These are phyloP conservation scores for Mnemiopsis leidyi DNA, from an alignment of 37 sponge, comb jelly and placozoan species.

Conservation along the genomic window DNA sequence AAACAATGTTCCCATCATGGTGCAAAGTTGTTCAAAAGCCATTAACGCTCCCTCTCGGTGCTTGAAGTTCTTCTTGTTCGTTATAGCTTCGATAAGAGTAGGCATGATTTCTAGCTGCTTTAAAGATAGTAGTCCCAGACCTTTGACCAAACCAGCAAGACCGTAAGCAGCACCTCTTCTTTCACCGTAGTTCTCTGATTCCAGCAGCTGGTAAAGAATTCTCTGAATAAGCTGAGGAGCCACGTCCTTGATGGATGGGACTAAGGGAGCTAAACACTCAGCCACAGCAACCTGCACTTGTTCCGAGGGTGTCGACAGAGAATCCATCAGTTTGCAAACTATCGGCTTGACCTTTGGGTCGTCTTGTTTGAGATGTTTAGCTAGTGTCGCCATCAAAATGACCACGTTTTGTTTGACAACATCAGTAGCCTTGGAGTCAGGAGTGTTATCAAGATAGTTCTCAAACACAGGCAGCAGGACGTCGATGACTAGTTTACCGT, in stretches of 20 bases:
- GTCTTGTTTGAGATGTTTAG: constrained; percentile 84
- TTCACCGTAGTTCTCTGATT: constrained; percentile 80
- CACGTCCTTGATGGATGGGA: constrained; percentile 73
- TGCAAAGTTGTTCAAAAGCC: constrained; percentile 88
- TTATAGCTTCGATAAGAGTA: constrained; percentile 80
- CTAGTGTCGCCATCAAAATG: constrained; percentile 94
- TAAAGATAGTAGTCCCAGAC: constrained; percentile 90
- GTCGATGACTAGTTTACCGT: constrained; percentile 77
- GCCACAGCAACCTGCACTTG: constrained; percentile 93
- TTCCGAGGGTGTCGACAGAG: constrained; percentile 96
- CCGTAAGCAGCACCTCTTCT: constrained; percentile 97
- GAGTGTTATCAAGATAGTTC: constrained; percentile 70
- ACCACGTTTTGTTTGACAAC: constrained; percentile 79
- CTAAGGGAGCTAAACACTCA: constrained; percentile 85
- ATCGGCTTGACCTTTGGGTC: constrained; percentile 89
- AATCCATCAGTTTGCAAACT: constrained; percentile 76
- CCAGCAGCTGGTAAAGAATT: constrained; percentile 86
- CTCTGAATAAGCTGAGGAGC: constrained; percentile 76
- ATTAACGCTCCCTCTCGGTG: constrained; percentile 94
- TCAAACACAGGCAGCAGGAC: constrained; percentile 85
- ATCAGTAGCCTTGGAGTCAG: constrained; percentile 75
- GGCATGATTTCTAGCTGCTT: constrained; percentile 83
- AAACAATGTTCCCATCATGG: constrained; percentile 90
- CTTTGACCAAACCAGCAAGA: constrained; percentile 96
- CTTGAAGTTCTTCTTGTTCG: constrained; percentile 91